phyloP scores from a whole-genome alignment of 2,113 vertebrate genomes.

The Camelus dromedarius region DNA sequence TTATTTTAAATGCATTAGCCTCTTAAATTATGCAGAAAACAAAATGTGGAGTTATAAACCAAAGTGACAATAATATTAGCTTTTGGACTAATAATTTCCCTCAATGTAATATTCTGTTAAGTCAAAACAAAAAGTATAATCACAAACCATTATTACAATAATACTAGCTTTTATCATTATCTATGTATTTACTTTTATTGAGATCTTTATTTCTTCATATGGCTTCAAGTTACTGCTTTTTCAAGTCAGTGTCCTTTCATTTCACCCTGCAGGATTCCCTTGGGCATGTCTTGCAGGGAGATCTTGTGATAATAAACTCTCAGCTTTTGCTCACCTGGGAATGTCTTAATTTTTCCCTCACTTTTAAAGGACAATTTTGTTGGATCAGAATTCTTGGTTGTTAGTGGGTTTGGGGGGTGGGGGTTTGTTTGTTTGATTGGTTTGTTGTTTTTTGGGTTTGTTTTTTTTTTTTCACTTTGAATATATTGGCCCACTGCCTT shows the following conservation, averaged over 20 bases:
- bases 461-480: not conserved
- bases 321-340: too few relatives aligned
- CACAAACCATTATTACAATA: not conserved
- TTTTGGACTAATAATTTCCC: not conserved
- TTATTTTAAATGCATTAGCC: not conserved
- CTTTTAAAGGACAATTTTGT: not conserved
- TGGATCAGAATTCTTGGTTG: not conserved
- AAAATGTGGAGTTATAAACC: not conserved
- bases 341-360: too few relatives aligned
- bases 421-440: too few relatives aligned
- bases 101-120: not conserved
- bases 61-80: not conserved
- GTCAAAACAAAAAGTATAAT: not conserved
- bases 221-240: too few relatives aligned
- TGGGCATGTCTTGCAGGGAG: too few relatives aligned
- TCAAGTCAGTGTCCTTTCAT: too few relatives aligned
- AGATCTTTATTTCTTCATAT: too few relatives aligned
- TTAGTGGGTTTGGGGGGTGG: too few relatives aligned
- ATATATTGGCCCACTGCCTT: not conserved
- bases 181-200: too few relatives aligned
- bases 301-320: too few relatives aligned
- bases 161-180: not conserved
- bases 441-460: too few relatives aligned
- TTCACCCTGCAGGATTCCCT: too few relatives aligned
- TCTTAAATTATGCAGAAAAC: not conserved